phyloP scores from a whole-genome alignment of 2,113 vertebrate species.

The Siniperca chuatsi region DNA sequence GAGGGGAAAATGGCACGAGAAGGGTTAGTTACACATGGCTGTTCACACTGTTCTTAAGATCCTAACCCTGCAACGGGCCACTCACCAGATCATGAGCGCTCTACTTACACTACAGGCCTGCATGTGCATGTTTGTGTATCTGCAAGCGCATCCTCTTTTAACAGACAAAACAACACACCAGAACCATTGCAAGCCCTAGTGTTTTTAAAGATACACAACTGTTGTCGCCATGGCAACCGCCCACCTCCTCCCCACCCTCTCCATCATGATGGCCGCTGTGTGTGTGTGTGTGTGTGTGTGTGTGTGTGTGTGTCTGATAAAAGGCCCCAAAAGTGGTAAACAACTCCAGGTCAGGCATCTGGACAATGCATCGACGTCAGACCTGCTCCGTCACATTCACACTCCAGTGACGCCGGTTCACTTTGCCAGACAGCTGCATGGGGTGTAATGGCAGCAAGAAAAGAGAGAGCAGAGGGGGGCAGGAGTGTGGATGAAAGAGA shows the following conservation, averaged over 20 bases:
- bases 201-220: constrained; percentile 33
- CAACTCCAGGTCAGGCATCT: constrained; percentile 52
- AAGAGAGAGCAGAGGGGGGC: constrained; percentile 1
- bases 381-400: constrained; percentile 52
- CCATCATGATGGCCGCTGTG: constrained; percentile 8
- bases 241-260: constrained; percentile 20
- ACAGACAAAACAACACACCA: constrained; percentile 4
- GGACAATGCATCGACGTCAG: constrained; percentile 70
- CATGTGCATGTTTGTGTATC: constrained; percentile 14
- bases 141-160: constrained; percentile 6
- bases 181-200: neutral
- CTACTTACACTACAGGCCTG: neutral
- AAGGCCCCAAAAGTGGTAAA: constrained; percentile 47
- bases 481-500: constrained; percentile 25
- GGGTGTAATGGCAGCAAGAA: constrained; percentile 24
- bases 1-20: constrained; percentile 58
- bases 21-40: constrained; percentile 74
- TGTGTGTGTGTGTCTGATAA: constrained; percentile 42
- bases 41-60: constrained; percentile 62
- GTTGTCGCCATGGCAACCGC: constrained; percentile 26
- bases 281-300: constrained; percentile 28
- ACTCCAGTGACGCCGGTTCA: constrained; percentile 39
- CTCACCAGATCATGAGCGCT: constrained; percentile 18
- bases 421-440: constrained; percentile 40
- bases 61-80: constrained; percentile 31